Evolutionary conservation across 2,113 vertebrate genomes (phyloP), one percentile per base, ranked within the genome.

Genomic region (Vidua chalybeata): DNA sequence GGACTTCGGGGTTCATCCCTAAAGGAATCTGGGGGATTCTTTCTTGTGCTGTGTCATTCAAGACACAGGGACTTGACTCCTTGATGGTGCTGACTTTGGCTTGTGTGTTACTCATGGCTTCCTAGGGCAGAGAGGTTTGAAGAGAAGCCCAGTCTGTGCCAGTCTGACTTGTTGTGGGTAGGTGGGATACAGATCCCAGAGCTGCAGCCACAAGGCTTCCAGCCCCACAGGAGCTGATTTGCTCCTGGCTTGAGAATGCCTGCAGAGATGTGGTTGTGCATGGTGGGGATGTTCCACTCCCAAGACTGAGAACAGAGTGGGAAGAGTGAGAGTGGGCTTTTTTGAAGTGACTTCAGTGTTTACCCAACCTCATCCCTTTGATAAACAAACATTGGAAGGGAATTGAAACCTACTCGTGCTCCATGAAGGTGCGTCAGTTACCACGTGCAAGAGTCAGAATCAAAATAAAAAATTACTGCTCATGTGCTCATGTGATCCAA

Each of bases 261-360:
- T 24, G 59, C 45, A 62, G 20, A 51, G 59, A 56, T 33, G 30
- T 79, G 31, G 12, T n/a, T 73, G 63, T 80, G 37, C 21, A 20
- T 4, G 21, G 43, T 3, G 15, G 63, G 43, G 84, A 14, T 95
- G 84, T 80, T 93, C 68, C 31, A 41, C 48, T 87, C 88, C 43
- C 23, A 43, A 72, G 35, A 52, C 35, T 63, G n/a, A 71, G 51
- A 85, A 92, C 27, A 67, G 61, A 71, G 89, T 73, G 67, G 83
- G 94, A 94, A 62, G 90, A 92, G 83, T 76, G 79, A 88, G 90
- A 95, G 85, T 89, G 73, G 68, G 76, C 18, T 71, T 87, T 45
- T 77, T 35, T n/a, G 27, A 49, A 90, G 41, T 92, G 30, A 89
- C 52, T 92, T 90, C 91, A 92, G 68, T 86, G 87, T 94, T 62